A percentile compares a stretch with the other conserved stretches of the same genome.
These are phyloP conservation scores for Chiloscyllium plagiosum DNA, from an alignment of 2,113 vertebrate species.

Conservation along the genomic window DNA sequence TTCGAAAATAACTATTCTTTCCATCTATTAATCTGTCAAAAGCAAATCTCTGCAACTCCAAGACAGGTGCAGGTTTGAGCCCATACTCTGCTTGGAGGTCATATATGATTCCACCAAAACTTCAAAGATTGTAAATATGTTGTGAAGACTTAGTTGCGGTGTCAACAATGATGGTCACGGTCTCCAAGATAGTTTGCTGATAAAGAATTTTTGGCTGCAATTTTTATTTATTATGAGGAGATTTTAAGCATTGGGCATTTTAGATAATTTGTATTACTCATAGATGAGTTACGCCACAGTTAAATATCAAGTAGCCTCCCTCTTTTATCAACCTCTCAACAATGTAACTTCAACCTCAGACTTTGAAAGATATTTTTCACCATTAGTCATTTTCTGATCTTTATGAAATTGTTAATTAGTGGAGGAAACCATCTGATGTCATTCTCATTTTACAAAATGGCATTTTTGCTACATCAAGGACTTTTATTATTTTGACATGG, in stretches of 20 bases:
- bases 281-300: neutral
- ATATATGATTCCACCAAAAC: neutral
- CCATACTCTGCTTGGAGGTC: neutral
- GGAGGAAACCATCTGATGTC: neutral
- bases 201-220: neutral
- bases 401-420: neutral
- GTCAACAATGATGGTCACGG: neutral
- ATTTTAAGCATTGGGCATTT: neutral
- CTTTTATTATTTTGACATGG: neutral
- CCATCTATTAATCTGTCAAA: neutral
- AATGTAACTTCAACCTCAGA: neutral
- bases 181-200: neutral
- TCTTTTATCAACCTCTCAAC: neutral
- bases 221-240: neutral
- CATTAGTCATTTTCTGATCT: neutral
- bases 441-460: neutral
- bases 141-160: neutral
- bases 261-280: neutral
- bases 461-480: neutral
- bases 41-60: neutral
- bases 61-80: neutral
- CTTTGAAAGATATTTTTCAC: neutral
- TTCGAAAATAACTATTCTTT: neutral
- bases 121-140: neutral
- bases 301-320: neutral